Base-by-base conservation (phyloP, 2,113 vertebrate genomes). In the Corydoras maculifer region DNA sequence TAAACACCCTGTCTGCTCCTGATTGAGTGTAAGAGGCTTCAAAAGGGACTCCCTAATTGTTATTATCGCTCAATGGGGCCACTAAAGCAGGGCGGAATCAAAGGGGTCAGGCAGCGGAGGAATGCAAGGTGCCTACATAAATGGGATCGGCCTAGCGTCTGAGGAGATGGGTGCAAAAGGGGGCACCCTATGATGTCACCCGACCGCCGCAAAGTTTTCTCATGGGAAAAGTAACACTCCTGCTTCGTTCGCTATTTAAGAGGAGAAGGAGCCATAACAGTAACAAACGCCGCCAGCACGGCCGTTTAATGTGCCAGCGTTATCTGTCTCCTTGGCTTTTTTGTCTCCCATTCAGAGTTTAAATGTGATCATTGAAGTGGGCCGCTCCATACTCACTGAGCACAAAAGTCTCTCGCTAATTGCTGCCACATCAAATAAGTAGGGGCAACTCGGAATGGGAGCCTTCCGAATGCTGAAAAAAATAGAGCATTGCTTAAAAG, bases 341-440 rank as follows among this genome's bases (percentile, higher is more conserved):
- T 83, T 86, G 83, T 81, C 82, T 84, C 86, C 83, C 49, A 84
- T 90, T 89, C 74, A 83, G 84, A 78, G 79, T 87, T 86, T 89
- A 87, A 91, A 92, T 77, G 83, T 90, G 90, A 90, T 90, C 91
- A 90, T 88, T 91, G 91, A 86, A 91, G 91, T 87, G 87, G 85
- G 85, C 82, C 73, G 84, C 86, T 83, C 80, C 83, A 87, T 89
- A 90, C 90, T 77, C 11, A 62, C 81, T 62, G 82, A 88, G 69
- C 82, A 91, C 91, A 92, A 87, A 92, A 93, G 91, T 92, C 82
- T 82, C 76, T 84, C 75, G 80, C 90, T 94, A 94, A 94, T 92
- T 93, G 88, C 87, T 87, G 90, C 90, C 89, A 93, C 92, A 92
- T 94, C 90, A 94, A 93, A 93, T 93, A 89, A 90, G 85, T 67